Conservation (phyloP, 2,113 vertebrate species). For the Salvator merianae region DNA sequence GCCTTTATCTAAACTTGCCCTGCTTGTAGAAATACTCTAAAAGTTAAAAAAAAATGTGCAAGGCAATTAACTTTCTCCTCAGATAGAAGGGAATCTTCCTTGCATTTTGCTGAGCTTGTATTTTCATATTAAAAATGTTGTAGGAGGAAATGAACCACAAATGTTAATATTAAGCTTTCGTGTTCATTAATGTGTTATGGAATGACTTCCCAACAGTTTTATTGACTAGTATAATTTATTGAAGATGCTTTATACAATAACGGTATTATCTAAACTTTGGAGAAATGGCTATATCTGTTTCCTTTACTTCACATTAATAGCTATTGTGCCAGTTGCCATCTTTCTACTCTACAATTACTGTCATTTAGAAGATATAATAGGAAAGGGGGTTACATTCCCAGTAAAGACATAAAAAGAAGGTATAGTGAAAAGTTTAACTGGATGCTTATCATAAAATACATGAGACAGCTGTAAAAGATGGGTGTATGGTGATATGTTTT, state of each 20-base stretch:
- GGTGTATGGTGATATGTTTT: background rate
- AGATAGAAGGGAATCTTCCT: background rate
- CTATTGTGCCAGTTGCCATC: slow-evolving; percentile 15
- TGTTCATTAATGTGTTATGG: slow-evolving; percentile 6
- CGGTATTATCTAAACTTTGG: slow-evolving; percentile 14
- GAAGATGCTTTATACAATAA: slow-evolving; percentile 8
- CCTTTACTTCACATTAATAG: slow-evolving; percentile 3
- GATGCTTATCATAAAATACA: background rate
- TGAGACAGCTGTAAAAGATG: background rate
- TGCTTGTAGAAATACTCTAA: background rate
- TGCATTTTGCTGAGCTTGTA: background rate
- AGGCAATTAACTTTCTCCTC: no score
- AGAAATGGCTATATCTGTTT: slow-evolving; percentile 12
- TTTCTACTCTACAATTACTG: slow-evolving; percentile 11
- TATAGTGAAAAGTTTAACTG: background rate
- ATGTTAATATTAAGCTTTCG: background rate
- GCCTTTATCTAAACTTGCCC: background rate
- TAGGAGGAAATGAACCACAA: background rate
- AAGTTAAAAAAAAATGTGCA: no score
- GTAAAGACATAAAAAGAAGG: background rate
- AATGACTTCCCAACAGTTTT: slow-evolving; percentile 13
- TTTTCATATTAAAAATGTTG: background rate
- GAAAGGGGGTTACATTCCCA: background rate
- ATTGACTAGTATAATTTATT: slow-evolving; percentile 20
- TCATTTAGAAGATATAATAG: background rate